These are phyloP conservation scores for Idaea aversata DNA, from an alignment of 2,888 invertebrate genomes.

Conservation along the genomic window DNA sequence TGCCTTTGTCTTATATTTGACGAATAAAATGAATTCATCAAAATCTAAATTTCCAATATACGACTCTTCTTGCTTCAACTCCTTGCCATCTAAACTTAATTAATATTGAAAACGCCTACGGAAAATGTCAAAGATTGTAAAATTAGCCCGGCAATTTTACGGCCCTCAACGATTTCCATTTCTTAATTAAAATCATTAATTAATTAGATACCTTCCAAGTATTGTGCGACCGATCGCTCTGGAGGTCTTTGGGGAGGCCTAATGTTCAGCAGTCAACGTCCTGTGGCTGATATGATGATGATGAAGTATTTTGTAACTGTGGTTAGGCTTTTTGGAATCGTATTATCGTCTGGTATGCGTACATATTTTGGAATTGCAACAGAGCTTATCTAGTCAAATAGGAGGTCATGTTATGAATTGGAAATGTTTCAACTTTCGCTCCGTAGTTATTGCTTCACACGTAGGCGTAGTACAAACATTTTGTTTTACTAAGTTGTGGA, in stretches of 20 bases:
- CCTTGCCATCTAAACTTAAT: not conserved
- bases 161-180: not conserved
- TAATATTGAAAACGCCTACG: not conserved
- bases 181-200: not conserved
- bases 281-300: too few relatives aligned
- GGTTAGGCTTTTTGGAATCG: not conserved
- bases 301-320: not conserved
- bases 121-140: not conserved
- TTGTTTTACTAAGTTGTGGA: constrained; percentile 14
- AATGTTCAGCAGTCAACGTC: too few relatives aligned
- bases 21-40: not conserved
- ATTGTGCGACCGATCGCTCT: too few relatives aligned
- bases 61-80: not conserved
- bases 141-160: not conserved
- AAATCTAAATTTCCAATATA: not conserved
- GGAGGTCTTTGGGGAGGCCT: too few relatives aligned
- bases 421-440: constrained; percentile 31
- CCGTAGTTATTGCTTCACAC: constrained; percentile 7
- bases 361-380: constrained; percentile 14
- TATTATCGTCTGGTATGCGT: not conserved
- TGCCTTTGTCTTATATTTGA: not conserved
- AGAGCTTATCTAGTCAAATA: constrained; percentile 21
- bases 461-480: constrained; percentile 18
- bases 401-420: constrained; percentile 27
- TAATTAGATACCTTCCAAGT: not conserved